Base-by-base conservation (phyloP, 35 echinoderm and acorn worm genomes). In the Ptychodera flava region DNA sequence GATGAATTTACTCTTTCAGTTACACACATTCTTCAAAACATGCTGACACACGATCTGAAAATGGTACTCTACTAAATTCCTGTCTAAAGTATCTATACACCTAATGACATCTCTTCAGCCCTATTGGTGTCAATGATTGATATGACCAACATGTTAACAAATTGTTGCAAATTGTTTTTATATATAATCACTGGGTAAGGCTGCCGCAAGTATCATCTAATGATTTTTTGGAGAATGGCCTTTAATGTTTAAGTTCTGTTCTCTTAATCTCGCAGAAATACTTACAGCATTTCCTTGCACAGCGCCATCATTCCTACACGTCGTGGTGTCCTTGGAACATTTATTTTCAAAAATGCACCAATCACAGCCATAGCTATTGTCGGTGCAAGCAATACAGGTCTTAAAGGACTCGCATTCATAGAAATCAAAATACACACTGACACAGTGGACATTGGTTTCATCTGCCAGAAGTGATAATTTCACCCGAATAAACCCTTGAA, bases 261-360 rank as follows among this genome's bases (percentile, higher is more conserved):
- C 75, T n/a, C n/a, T 77, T 77, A 15, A 15, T 77, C 75, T 32
- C 31, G 30, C 12, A 32, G 12, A 30, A 14, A 35, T 83, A 83
- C 82, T 37, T 77, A 86, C 85, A 35, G 32, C 38, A 36, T 84
- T 34, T 30, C 90, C 85, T 28, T 27, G 84, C 1, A 94, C 84
- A 38, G 85, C 81, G 28, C 95, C 93, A 0, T 78, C 37, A 0
- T 77, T 29, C 31, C 89, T 36, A 89, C 95, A 97, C 15, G 64
- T 31, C 0, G 16, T 31, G 1, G 80, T 82, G 77, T 93, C 88
- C 30, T 78, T 87, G 16, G 83, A 83, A 53, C 96, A 99, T 16
- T 78, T 53, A 80, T 94, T 94, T 33, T 99, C 88, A 78, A 89
- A 94, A 76, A 92, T 88, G 34, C 92, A 94, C 92, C 96, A 99